Conservation (phyloP, 2,888 invertebrate genomes). For the Eupithecia vulgata region DNA sequence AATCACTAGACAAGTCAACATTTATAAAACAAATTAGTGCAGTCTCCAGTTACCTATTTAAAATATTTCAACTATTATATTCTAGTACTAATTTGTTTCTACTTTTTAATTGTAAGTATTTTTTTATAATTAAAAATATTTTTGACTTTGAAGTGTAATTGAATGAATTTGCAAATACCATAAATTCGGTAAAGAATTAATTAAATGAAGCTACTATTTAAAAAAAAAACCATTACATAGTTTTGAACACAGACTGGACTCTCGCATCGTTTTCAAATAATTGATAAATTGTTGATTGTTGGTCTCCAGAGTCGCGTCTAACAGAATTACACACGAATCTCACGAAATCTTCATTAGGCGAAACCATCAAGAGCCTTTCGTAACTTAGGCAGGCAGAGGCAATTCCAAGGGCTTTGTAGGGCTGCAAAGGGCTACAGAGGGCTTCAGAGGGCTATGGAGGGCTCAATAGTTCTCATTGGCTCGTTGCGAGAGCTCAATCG, state of each 20-base stretch:
- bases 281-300: not conserved
- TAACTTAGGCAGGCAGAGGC: constrained; percentile 19
- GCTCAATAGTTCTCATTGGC: constrained; percentile 15
- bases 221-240: not conserved
- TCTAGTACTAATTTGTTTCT: too few species aligned
- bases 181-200: not conserved
- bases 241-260: not conserved
- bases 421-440: constrained; percentile 19
- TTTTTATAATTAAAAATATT: too few species aligned
- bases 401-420: constrained; percentile 23
- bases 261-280: not conserved
- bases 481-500: constrained; percentile 12
- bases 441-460: constrained; percentile 14
- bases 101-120: too few species aligned
- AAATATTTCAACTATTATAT: too few species aligned
- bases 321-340: constrained; percentile 3
- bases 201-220: not conserved
- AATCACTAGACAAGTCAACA: too few species aligned
- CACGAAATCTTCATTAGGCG: constrained; percentile 17
- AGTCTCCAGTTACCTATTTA: too few species aligned
- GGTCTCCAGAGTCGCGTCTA: not conserved
- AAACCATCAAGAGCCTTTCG: constrained; percentile 1
- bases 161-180: not conserved
- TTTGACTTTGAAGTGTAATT: too few species aligned
- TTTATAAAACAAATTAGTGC: too few species aligned